Evolutionary conservation across 2,113 vertebrate species (phyloP).

Genomic region (Jaculus jaculus): DNA sequence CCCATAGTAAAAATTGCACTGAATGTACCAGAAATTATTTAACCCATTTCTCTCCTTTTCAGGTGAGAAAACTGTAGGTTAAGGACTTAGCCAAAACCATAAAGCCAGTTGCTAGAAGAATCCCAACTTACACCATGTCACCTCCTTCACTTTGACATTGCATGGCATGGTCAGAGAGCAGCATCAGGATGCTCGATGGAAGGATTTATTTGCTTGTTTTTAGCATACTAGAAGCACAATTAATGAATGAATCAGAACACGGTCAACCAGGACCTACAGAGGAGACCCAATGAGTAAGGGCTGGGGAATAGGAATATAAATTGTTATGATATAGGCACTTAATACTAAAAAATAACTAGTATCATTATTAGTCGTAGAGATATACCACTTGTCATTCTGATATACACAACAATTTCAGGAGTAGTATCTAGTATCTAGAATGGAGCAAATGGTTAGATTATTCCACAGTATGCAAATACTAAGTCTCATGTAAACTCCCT

Average conservation of each 20-base stretch:
- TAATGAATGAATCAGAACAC: slow-evolving; percentile 26
- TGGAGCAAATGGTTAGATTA: slow-evolving; percentile 45
- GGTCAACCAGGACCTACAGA: slow-evolving; percentile 33
- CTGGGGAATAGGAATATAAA: neutral
- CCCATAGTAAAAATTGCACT: neutral
- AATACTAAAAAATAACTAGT: slow-evolving; percentile 40
- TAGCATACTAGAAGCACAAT: neutral
- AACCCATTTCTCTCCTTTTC: neutral
- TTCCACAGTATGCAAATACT: slow-evolving; percentile 69
- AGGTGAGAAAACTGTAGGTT: slow-evolving; percentile 26
- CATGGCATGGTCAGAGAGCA: neutral
- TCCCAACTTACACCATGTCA: neutral
- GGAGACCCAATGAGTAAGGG: slow-evolving; percentile 29
- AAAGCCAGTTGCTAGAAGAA: neutral
- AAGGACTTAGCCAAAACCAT: slow-evolving; percentile 8
- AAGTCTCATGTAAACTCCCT: slow-evolving; percentile 70
- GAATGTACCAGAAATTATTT: neutral
- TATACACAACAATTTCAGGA: slow-evolving; percentile 47
- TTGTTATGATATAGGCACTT: slow-evolving; percentile 39
- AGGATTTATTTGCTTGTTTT: slow-evolving; percentile 55
- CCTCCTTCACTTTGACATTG: neutral
- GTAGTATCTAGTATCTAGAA: neutral
- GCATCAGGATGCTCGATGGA: neutral
- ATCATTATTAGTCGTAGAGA: slow-evolving; percentile 55
- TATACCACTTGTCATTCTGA: slow-evolving; percentile 48